Evolutionary conservation across 2,888 invertebrate genomes (phyloP), one percentile per base, ranked within the genome.

Genomic region (Platynereis dumerilii): DNA sequence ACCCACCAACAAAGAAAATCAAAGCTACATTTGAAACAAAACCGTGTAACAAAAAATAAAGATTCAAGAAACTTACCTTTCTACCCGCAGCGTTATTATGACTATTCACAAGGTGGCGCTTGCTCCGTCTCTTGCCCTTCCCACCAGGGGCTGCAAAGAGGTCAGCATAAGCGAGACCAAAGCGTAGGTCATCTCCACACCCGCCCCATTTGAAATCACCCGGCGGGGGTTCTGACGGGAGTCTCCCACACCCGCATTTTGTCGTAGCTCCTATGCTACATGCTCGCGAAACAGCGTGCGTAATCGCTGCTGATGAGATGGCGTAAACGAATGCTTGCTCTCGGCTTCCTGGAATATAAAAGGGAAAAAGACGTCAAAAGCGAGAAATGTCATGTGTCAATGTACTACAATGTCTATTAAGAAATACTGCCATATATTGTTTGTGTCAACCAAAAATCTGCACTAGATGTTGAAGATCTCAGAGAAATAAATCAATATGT

Each of bases 11-110:
- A n/a, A n/a, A n/a, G n/a, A n/a, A n/a, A n/a, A n/a, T n/a, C n/a
- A n/a, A n/a, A n/a, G n/a, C n/a, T n/a, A n/a, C n/a, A n/a, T n/a
- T n/a, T n/a, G n/a, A n/a, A n/a, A n/a, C n/a, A n/a, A n/a, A n/a
- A n/a, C n/a, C n/a, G n/a, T n/a, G n/a, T n/a, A n/a, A n/a, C n/a
- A n/a, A n/a, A n/a, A n/a, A n/a, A n/a, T n/a, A n/a, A n/a, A n/a
- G n/a, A n/a, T n/a, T n/a, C n/a, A n/a, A n/a, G n/a, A n/a, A 34
- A 69, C 84, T 87, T 85, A 96, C 96, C 92, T 93, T 93, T 85
- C 97, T 87, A 61, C 97, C 97, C 58, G 93, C 96, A 79, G 93
- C 90, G 87, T 96, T 96, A 85, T 98, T 98, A 85, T 97, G 96
- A 64, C 97, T 86, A 77, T 97, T 97, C 94, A 97, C 96, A 71